Base-by-base conservation (phyloP, 53 echinoderm and acorn worm species). In the Temnopleurus reevesii region DNA sequence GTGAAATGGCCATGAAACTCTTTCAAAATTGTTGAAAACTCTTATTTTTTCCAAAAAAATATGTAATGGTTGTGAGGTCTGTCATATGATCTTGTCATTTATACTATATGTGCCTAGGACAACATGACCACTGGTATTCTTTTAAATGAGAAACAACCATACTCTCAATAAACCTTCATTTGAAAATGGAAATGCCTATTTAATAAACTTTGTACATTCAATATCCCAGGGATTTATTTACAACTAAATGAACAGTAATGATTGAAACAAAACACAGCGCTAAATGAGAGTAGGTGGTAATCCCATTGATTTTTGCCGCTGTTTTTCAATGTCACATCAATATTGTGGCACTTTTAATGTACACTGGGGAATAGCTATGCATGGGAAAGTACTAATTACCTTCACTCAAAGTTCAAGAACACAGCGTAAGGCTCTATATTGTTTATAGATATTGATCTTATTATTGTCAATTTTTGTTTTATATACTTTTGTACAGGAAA, bases 251-350 rank as follows among this genome's bases (percentile, higher is more conserved):
- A 63, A 34, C 31, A 63, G 34, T 63, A 12, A 30, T 17, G 17
- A 34, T 63, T 33, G 5, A 33, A 31, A 21, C 4, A 56, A 3
- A 63, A 58, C 9, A 71, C 29, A 63, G 2, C 31, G 33, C 30
- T 63, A 63, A 33, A 21, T 34, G 18, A 41, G n/a, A 21, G 21
- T 71, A 38, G 38, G 71, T 71, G 71, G 8, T 71, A 71, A 71
- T 0, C 41, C 2, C 41, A 71, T 71, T 71, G 71, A 71, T 71
- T 71, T 71, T 2, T 71, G n/a, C 43, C 41, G 23, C 71, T 41
- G 41, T 71, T 38, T n/a, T 71, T 71, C 71, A 43, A 41, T 71
- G 71, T 12, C 71, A 71, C 38, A 71, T 71, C 71, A 71, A 71
- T 71, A 63, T 63, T 29, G 15, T 33, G 41, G 41, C 38, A 41